Conservation (phyloP, 1,140 invertebrate species). For the Trichonephila clavipes region DNA sequence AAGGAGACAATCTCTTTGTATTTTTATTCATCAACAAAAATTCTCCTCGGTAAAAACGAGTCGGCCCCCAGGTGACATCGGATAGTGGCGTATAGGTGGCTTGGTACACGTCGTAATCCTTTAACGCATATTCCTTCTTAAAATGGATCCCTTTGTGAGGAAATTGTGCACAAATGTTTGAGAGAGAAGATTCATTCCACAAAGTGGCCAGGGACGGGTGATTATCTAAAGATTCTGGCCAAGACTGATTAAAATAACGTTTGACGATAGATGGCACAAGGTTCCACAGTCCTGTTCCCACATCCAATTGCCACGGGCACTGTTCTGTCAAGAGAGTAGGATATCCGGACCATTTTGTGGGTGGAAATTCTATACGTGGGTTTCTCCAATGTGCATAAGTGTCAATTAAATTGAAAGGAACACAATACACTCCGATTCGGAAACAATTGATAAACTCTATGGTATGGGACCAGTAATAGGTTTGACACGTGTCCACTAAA, state of each 20-base stretch:
- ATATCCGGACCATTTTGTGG: neutral
- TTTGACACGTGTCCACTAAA: neutral
- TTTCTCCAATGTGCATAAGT: neutral
- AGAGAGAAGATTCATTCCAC: neutral
- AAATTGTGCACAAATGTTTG: neutral
- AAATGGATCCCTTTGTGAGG: neutral
- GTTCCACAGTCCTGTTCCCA: neutral
- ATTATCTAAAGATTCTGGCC: neutral
- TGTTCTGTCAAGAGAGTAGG: neutral
- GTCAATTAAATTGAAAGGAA: neutral
- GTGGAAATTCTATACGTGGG: neutral
- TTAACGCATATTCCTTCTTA: rapidly evolving
- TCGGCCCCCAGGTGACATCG: neutral
- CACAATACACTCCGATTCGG: neutral
- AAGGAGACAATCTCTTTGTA: too few relatives aligned
- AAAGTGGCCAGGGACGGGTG: neutral
- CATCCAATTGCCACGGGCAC: neutral
- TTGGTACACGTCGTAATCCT: neutral
- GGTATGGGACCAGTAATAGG: neutral
- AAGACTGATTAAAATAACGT: neutral
- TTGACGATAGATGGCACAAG: neutral
- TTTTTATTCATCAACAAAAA: neutral
- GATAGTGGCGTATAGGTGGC: neutral
- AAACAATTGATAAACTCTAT: neutral
- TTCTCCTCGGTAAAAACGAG: neutral